Base-by-base conservation (phyloP, 2,888 invertebrate genomes). In the Cremastinae sp. region DNA sequence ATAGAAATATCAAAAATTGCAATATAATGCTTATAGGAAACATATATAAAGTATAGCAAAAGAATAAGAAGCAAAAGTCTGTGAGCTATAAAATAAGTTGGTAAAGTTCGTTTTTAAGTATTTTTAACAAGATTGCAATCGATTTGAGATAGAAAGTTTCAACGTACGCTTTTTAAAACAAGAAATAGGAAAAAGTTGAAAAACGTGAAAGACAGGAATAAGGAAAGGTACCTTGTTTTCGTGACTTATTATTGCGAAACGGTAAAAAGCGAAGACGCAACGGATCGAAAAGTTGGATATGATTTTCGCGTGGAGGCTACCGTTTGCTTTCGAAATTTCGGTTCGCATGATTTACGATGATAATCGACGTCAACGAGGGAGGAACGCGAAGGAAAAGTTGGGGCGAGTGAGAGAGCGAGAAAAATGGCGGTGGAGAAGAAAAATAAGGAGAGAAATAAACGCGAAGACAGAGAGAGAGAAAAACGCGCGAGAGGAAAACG, bases 271-370 rank as follows among this genome's bases (percentile, higher is more conserved):
- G 14, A 9, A 56, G 61, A 65, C 59, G 68, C 47, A 70, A 77
- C 68, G 65, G 61, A 28, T 65, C 59, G 45, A 53, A 56, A 43
- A 20, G 51, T 61, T 56, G 43, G 22, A 54, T 65, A 74, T 75
- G 79, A 28, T 28, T 28, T 80, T 77, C 75, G 54, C 73, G 66
- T 54, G 70, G 49, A 53, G 66, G 79, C 79, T 80, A 80, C 79
- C 78, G 79, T 74, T 72, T 53, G 5, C 53, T 49, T 64, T 20
- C 47, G 49, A 65, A 54, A 66, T 61, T 69, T 68, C 47, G 45
- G 56, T 20, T 22, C 38, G 12, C 36, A 66, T 66, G 69, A 66
- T 75, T 78, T 78, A 78, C 74, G 78, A 78, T 72, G 72, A 75
- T 78, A 66, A 78, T 75, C 65, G 62, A 70, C 70, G 73, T 75